Percentiles rank a stretch among this genome's conserved stretches.
Evolutionary conservation across 2,113 vertebrate genomes (phyloP).

Genomic region (Baryphthengus martii): DNA sequence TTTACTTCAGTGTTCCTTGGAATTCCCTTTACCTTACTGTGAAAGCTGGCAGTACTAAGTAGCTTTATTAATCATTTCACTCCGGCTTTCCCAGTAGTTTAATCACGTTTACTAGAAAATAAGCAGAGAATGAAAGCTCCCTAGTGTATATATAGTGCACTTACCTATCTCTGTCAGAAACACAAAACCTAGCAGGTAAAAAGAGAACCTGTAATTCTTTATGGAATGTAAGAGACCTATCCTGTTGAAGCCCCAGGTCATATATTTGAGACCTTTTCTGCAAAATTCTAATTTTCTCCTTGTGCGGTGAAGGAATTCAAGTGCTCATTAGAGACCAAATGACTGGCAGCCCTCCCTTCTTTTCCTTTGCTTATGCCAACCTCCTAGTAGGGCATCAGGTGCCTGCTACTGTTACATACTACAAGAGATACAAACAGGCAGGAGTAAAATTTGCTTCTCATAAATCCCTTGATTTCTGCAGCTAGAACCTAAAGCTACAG

Average conservation of each 20-base stretch:
- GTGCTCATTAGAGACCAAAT: neutral
- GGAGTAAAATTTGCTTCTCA: neutral
- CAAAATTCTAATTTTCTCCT: neutral
- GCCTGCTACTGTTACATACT: neutral
- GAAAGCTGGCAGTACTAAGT: neutral
- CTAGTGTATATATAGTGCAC: neutral
- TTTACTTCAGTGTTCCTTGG: neutral
- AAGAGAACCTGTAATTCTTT: neutral
- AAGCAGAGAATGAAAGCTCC: neutral
- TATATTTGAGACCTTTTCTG: neutral
- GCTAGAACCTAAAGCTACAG: neutral
- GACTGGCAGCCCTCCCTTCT: neutral
- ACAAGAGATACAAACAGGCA: neutral
- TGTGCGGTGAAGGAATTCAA: neutral
- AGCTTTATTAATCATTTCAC: neutral
- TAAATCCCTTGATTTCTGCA: neutral
- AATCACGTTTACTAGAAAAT: neutral
- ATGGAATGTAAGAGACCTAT: neutral
- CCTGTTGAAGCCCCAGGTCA: neutral
- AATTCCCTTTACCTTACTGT: neutral
- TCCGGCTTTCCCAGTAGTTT: neutral
- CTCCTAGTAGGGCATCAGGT: neutral
- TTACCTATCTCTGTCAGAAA: neutral
- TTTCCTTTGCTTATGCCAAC: neutral
- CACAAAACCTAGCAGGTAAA: neutral